Evolutionary conservation across 1,140 invertebrate species (phyloP).

Genomic region (Helicoverpa armigera): DNA sequence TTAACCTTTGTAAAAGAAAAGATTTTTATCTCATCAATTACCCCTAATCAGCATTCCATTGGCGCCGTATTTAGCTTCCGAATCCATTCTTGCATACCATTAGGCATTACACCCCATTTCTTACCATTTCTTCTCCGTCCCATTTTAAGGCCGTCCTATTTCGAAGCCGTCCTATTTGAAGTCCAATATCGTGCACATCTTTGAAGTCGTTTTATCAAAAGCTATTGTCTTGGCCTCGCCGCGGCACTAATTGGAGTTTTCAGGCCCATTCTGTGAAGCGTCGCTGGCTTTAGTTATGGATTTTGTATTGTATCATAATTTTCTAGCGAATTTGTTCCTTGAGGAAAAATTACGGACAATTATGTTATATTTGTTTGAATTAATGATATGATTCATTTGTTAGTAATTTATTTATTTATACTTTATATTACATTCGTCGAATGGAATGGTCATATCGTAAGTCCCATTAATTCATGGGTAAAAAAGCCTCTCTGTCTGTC

Average conservation of each 20-base stretch:
- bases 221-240: slow-evolving; percentile 28
- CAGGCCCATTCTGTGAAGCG: slow-evolving; percentile 8
- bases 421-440: too few species aligned
- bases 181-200: slow-evolving; percentile 39
- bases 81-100: slow-evolving; percentile 33
- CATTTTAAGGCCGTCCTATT: neutral
- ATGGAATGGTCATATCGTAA: too few species aligned
- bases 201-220: slow-evolving; percentile 36
- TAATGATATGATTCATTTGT: too few species aligned
- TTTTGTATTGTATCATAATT: slow-evolving; percentile 33
- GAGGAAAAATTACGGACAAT: too few species aligned
- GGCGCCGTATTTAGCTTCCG: slow-evolving; percentile 14
- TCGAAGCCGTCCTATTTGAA: neutral
- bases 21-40: slow-evolving; percentile 29
- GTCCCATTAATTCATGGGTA: too few species aligned
- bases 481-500: too few species aligned
- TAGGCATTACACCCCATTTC: slow-evolving; percentile 26
- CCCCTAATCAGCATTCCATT: slow-evolving; percentile 31
- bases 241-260: slow-evolving; percentile 34
- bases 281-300: slow-evolving; percentile 13
- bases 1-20: neutral
- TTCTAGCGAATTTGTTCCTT: neutral
- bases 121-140: neutral
- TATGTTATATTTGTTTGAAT: too few species aligned
- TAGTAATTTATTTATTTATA: too few species aligned